Evolutionary conservation across 2,888 invertebrate genomes (phyloP).

Genomic region (Acholoe squamosa): DNA sequence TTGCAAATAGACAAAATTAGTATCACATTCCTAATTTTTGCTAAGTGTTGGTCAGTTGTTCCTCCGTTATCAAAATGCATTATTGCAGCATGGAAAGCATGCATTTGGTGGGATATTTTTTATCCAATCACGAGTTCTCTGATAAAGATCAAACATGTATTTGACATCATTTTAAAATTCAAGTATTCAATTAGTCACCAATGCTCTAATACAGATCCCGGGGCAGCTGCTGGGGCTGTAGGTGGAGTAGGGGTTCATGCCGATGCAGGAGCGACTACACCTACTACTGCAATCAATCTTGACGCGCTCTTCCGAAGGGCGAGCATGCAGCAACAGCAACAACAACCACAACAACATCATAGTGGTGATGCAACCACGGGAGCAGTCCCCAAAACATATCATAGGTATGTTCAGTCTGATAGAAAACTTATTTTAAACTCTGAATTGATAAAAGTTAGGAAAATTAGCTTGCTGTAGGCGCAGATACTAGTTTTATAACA

Average conservation of each 20-base stretch:
- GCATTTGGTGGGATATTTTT: too few relatives aligned
- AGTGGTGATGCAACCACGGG: not conserved
- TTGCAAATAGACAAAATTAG: not conserved
- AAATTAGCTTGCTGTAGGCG: too few relatives aligned
- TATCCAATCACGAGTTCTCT: too few relatives aligned
- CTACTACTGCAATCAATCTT: constrained; percentile 74
- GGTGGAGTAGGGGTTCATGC: constrained; percentile 30
- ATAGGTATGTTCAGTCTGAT: too few relatives aligned
- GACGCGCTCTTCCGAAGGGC: constrained; percentile 75
- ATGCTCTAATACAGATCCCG: not conserved
- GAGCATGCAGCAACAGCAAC: constrained; percentile 63
- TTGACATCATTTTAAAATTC: too few relatives aligned
- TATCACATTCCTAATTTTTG: not conserved
- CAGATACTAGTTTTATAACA: too few relatives aligned
- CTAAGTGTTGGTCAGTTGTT: not conserved
- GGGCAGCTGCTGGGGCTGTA: not conserved
- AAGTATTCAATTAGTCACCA: too few relatives aligned
- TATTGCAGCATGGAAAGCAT: not conserved
- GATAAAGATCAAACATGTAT: too few relatives aligned
- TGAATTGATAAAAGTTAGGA: too few relatives aligned
- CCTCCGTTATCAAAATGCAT: not conserved
- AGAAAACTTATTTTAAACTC: too few relatives aligned
- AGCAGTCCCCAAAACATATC: constrained; percentile 48
- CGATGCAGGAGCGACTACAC: constrained; percentile 61
- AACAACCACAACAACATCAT: constrained; percentile 31